Evolutionary conservation across 37 sponge, comb jelly and placozoan species (phyloP).

Genomic region (Ianthella basta): DNA sequence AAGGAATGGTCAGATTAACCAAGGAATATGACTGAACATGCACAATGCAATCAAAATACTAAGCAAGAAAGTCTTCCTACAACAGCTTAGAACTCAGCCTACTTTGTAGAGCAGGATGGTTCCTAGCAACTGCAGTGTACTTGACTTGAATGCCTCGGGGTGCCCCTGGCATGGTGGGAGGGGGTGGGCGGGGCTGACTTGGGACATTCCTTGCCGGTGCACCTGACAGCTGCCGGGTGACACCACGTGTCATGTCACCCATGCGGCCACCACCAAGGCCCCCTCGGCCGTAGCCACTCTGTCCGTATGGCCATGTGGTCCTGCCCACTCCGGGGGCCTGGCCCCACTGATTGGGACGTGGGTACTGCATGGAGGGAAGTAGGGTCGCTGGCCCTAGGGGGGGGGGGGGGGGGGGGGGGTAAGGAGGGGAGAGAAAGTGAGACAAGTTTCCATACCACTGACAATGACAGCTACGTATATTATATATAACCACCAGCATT

Average conservation of each 20-base stretch:
- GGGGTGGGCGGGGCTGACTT: slow-evolving; percentile 22
- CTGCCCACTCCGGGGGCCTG: slow-evolving; percentile 16
- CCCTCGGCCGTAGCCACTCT: slow-evolving; percentile 36
- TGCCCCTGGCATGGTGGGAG: background rate
- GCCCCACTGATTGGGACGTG: slow-evolving; percentile 59
- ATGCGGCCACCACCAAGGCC: slow-evolving; percentile 20
- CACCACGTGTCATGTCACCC: slow-evolving; percentile 1
- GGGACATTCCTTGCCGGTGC: slow-evolving; percentile 22
- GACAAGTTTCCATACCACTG: too few relatives aligned
- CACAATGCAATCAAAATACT: too few relatives aligned
- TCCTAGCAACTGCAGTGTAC: slow-evolving; percentile 67
- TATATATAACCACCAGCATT: too few relatives aligned
- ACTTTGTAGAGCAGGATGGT: slow-evolving; percentile 50
- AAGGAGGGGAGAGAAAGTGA: too few relatives aligned
- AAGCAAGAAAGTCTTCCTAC: too few relatives aligned
- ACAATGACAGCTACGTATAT: too few relatives aligned
- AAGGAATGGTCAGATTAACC: too few relatives aligned
- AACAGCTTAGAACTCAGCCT: too few relatives aligned
- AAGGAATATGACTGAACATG: too few relatives aligned
- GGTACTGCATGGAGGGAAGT: slow-evolving; percentile 68
- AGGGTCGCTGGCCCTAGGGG: slow-evolving; percentile 69
- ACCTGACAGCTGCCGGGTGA: slow-evolving; percentile 18
- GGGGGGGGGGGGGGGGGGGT: too few relatives aligned
- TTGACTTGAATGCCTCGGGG: slow-evolving; percentile 24
- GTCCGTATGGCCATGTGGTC: slow-evolving; percentile 26